Conservation (phyloP, 2,797 vertebrate genomes). For the Rhinophrynus dorsalis region DNA sequence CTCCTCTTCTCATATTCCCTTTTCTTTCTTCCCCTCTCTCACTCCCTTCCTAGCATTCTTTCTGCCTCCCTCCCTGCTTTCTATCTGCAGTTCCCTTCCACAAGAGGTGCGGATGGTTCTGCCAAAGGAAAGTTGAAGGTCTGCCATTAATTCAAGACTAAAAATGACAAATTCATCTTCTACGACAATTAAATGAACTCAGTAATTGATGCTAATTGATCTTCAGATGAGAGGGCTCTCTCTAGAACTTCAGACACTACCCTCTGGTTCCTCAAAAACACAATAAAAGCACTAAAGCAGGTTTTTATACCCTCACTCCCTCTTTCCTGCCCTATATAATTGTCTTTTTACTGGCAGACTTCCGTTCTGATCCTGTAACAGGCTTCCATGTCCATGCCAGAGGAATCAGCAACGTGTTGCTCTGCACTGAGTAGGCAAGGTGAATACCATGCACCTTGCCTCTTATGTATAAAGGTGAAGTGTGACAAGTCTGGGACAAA, state of each 20-base stretch:
- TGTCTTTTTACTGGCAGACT: conserved; percentile 42
- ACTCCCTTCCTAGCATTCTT: conserved; percentile 1
- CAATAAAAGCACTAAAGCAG: conserved; percentile 41
- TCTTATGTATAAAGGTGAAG: too few relatives aligned
- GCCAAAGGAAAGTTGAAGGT: conserved; percentile 81
- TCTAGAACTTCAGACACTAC: conserved; percentile 53
- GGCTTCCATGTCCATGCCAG: conserved; percentile 13
- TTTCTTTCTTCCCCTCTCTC: neutral
- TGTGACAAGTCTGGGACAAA: too few relatives aligned
- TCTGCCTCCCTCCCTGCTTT: conserved; percentile 72
- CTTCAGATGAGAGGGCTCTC: conserved; percentile 61
- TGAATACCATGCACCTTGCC: neutral
- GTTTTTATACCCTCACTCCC: conserved; percentile 11
- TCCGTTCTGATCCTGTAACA: conserved; percentile 28
- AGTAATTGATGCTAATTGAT: conserved; percentile 88
- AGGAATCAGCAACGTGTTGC: conserved; percentile 9
- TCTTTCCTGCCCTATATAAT: conserved; percentile 25
- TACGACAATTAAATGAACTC: conserved; percentile 71
- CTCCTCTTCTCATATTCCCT: too few relatives aligned
- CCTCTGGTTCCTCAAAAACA: conserved; percentile 28
- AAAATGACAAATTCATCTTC: conserved; percentile 85
- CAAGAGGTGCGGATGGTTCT: conserved; percentile 52
- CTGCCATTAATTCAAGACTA: conserved; percentile 83
- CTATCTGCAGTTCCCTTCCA: conserved; percentile 58
- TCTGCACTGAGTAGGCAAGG: neutral